phyloP scores from a whole-genome alignment of 2,113 vertebrate species.

The Fulmarus glacialis region DNA sequence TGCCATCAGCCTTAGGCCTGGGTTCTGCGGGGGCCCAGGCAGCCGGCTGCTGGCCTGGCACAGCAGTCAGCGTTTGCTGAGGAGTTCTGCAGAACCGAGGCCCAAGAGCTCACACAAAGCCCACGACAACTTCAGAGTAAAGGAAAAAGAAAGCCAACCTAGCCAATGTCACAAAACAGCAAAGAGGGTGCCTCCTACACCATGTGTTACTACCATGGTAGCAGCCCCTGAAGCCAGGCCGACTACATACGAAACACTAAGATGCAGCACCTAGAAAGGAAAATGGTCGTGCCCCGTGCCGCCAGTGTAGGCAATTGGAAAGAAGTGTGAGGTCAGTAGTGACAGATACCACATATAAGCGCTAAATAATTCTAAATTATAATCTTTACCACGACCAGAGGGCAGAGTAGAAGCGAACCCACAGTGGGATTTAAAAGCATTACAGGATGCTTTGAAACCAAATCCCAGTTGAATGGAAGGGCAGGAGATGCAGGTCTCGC shows the following conservation, averaged over 20 bases:
- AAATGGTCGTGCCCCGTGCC: not conserved
- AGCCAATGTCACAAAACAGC: accelerated
- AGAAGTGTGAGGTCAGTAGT: not conserved
- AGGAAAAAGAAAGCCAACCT: not conserved
- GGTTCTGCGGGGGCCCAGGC: not conserved
- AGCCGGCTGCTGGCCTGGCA: not conserved
- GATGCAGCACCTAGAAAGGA: not conserved
- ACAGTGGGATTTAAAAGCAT: not conserved
- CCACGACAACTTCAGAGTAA: not conserved
- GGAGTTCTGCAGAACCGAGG: not conserved
- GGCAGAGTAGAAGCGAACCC: not conserved
- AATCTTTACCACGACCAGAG: not conserved
- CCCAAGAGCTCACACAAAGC: not conserved
- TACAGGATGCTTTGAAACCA: not conserved
- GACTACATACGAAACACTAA: not conserved
- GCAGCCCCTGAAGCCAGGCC: not conserved
- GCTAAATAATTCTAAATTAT: not conserved
- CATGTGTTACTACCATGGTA: accelerated
- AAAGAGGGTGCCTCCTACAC: not conserved
- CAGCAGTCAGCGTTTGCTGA: not conserved
- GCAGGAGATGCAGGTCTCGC: not conserved
- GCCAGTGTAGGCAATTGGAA: not conserved
- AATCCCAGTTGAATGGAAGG: not conserved
- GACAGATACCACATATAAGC: not conserved
- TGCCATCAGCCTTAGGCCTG: not conserved